Base-by-base conservation (phyloP, 2,888 invertebrate species). In the Acrocera orbiculus region DNA sequence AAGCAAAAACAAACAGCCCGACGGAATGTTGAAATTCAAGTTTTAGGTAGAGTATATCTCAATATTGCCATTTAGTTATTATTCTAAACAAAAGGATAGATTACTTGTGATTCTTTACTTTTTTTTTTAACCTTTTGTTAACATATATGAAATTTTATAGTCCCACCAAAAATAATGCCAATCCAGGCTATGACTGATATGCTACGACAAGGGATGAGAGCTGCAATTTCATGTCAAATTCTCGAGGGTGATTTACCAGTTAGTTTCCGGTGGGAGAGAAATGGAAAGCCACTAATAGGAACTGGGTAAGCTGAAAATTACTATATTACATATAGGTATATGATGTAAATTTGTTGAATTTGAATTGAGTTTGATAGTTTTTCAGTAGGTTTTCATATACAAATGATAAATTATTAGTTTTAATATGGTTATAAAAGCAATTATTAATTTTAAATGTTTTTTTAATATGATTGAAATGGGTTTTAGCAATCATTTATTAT, bases 171-270 rank as follows among this genome's bases (percentile, higher is more conserved):
- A 66, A 81, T 83, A 48, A 69, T 82, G 61, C 82, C 82, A 24
- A 82, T 83, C 50, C 77, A 76, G 51, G 73, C 81, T 25, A 72
- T 82, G 69, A 82, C 80, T 39, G 76, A 79, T 55, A 67, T 83
- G 54, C 63, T 81, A 40, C 65, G 77, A 26, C 83, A 85, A 63
- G 83, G 83, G 36, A 80, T 86, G 73, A 67, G 87, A 46, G 85
- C 85, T 20, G 85, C 85, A 39, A 85, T 89, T 53, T 78, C 85
- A 44, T 89, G 87, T 58, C 81, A 85, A 63, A 82, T 87, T 54
- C 70, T 86, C 54, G 85, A 87, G 62, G 89, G 92, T 15, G 90
- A 92, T 64, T 70, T 86, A 47, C 92, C 92, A 30, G 78, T 92
- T 46, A 78, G 77, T 44, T 85, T 92, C 62, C 73, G 78, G 34